Evolutionary conservation across 2,888 invertebrate species (phyloP), one percentile per base, ranked within the genome.

Genomic region (Glaucopsyche alexis): DNA sequence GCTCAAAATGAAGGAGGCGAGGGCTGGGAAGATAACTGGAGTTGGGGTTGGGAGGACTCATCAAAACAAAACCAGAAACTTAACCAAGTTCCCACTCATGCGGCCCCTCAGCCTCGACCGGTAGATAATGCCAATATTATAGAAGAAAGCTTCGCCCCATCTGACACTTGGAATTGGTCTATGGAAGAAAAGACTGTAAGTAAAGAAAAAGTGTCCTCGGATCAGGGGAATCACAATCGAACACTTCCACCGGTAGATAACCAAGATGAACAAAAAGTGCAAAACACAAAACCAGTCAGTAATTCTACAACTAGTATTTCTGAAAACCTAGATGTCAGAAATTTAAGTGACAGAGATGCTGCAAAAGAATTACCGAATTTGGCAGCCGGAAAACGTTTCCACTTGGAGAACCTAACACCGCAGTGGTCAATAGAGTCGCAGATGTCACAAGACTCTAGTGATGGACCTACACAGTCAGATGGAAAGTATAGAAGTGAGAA

Each of bases 351-450:
- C 77, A 84, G 83, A 78, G 92, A 93, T 71, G 82, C 84, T 71
- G 82, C 90, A 7, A 88, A 87, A 77, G 93, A 89, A 75, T 85
- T 90, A 78, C 94, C 89, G 72, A 93, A 90, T 80, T 84, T 93
- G 79, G 93, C 87, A 64, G 77, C 89, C 69, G 92, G 90, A 50
- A 93, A 90, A 76, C 84, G 90, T 64, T 85, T 89, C 74, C 87
- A 91, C 78, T 81, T 90, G 80, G 88, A 90, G 65, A 89, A 88
- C 81, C 81, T 90, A 78, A 89, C 95, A 29, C 94, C 95, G 2
- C 95, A 95, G 79, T 95, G 95, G 95, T 95, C 95, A 7, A 94
- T 94, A 73, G 95, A 95, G 81, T 95, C 95, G 50, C 95, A 95
- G 82, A 93, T 94, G 86, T 95, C 95, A 11, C 94, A 95, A 81